These are phyloP conservation scores for Drosophila tripunctata DNA, from an alignment of 2,888 invertebrate species.

Conservation along the genomic window DNA sequence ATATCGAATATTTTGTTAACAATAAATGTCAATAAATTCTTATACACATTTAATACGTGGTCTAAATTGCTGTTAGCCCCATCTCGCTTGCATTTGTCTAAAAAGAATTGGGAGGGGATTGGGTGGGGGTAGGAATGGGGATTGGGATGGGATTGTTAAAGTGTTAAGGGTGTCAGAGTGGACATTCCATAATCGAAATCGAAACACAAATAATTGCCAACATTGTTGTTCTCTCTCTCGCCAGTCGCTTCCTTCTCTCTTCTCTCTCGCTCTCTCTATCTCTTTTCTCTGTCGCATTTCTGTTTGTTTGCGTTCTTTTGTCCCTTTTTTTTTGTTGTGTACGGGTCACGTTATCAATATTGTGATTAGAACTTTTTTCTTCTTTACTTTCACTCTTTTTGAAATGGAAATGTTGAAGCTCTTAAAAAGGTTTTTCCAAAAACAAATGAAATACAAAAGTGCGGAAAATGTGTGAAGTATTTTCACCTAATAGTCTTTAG, in stretches of 20 bases:
- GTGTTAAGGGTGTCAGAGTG: conserved; percentile 22
- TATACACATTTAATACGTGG: conserved; percentile 7
- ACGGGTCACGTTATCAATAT: conserved; percentile 28
- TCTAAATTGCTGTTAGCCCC: conserved; percentile 4
- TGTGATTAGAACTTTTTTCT: conserved; percentile 20
- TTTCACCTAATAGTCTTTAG: background rate
- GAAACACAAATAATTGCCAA: conserved; percentile 48
- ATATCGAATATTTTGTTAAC: conserved; percentile 26
- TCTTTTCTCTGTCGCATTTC: background rate
- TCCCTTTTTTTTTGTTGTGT: conserved; percentile 6
- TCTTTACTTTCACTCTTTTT: conserved; percentile 30
- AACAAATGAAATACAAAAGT: background rate
- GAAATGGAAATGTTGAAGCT: conserved; percentile 13
- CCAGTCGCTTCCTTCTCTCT: background rate
- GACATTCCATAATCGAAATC: conserved; percentile 50
- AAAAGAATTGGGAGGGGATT: background rate
- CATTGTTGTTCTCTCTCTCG: conserved; percentile 7
- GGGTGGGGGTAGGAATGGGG: background rate
- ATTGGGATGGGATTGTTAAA: no score
- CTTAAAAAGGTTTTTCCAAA: background rate
- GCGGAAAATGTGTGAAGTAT: background rate
- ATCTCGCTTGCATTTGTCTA: background rate
- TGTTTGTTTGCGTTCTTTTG: conserved; percentile 14
- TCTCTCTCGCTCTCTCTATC: background rate
- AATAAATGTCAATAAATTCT: conserved; percentile 26